Conservation (phyloP, 2,113 vertebrate genomes). For the Sinocyclocheilus maitianheensis region DNA sequence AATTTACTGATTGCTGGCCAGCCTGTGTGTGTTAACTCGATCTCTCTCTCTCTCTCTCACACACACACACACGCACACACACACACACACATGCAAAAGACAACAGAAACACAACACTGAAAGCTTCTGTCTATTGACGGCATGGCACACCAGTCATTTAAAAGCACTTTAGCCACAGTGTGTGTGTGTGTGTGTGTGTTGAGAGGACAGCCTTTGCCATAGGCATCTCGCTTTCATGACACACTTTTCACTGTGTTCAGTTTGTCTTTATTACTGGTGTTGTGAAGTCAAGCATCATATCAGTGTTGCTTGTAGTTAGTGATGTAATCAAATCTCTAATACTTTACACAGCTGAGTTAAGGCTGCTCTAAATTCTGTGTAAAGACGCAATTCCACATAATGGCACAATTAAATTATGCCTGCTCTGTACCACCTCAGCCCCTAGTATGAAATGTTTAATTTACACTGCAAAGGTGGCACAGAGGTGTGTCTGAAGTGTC, state of each 20-base stretch:
- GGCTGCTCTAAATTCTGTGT: too few relatives aligned
- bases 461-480: too few relatives aligned
- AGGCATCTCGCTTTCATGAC: conserved; percentile 20
- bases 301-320: not conserved
- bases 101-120: not conserved
- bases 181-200: conserved; percentile 12
- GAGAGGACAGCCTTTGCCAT: conserved; percentile 35
- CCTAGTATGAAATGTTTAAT: too few relatives aligned
- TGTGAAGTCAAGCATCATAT: not conserved
- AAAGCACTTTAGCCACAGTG: conserved; percentile 40
- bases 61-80: too few relatives aligned
- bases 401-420: too few relatives aligned
- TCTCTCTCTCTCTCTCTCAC: too few relatives aligned
- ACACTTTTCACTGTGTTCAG: conserved; percentile 4
- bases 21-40: not conserved
- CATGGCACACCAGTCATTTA: not conserved
- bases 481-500: too few relatives aligned
- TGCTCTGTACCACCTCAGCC: too few relatives aligned
- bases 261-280: conserved; percentile 15
- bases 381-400: too few relatives aligned
- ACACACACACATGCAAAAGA: too few relatives aligned
- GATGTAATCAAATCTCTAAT: not conserved
- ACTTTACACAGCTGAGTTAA: too few relatives aligned
- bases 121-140: not conserved
- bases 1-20: not conserved